phyloP scores from a whole-genome alignment of 2,113 vertebrate species.

The Mesembrinibis cayennensis region DNA sequence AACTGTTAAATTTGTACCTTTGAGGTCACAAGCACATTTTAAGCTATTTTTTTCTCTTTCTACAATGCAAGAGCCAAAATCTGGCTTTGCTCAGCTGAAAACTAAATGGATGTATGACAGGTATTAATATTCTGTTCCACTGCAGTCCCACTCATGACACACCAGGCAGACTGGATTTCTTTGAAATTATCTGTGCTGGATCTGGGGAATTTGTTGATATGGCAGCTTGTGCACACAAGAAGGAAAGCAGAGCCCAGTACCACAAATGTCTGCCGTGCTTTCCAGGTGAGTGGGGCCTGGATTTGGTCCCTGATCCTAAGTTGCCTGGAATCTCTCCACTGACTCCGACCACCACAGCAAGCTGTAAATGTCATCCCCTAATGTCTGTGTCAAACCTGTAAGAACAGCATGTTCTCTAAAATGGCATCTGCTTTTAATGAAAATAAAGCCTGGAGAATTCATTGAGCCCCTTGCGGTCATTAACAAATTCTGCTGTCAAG shows the following conservation, averaged over 20 bases:
- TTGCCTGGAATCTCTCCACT: not conserved
- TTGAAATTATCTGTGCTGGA: not conserved
- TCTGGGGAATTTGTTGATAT: not conserved
- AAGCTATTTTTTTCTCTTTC: not conserved
- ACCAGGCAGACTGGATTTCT: not conserved
- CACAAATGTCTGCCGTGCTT: not conserved
- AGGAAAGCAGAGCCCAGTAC: not conserved
- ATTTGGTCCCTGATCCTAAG: not conserved
- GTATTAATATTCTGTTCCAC: not conserved
- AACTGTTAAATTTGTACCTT: not conserved
- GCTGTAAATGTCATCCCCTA: not conserved
- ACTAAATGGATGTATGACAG: not conserved
- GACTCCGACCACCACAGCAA: not conserved
- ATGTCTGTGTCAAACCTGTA: not conserved
- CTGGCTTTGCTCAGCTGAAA: not conserved
- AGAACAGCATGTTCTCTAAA: not conserved
- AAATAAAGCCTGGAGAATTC: not conserved
- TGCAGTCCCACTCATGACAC: not conserved
- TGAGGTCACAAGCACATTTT: not conserved
- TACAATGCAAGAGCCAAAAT: not conserved
- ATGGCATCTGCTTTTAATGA: not conserved
- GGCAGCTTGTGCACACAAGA: not conserved
- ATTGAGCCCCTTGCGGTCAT: fast-evolving
- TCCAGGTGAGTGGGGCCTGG: fast-evolving
- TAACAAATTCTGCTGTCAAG: not conserved